Evolutionary conservation across 2,888 invertebrate species (phyloP).

Genomic region (Ethmia dodecea): DNA sequence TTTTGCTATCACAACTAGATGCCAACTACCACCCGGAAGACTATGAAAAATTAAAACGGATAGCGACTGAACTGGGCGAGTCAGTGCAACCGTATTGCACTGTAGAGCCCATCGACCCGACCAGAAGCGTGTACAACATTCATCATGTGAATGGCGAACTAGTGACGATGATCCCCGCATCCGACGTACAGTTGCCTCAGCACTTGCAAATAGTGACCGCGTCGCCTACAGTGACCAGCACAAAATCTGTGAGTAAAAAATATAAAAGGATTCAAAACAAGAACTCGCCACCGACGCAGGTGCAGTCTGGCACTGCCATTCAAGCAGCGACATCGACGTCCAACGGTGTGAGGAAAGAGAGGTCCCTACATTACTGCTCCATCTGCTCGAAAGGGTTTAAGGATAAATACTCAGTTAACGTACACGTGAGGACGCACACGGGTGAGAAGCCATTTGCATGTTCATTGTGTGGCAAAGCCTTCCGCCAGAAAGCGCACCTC

Average conservation of each 20-base stretch:
- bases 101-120: constrained; percentile 71
- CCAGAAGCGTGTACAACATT: constrained; percentile 74
- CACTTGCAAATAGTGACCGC: constrained; percentile 77
- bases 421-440: constrained; percentile 97
- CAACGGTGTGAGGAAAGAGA: constrained; percentile 88
- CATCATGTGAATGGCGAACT: constrained; percentile 69
- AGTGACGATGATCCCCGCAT: constrained; percentile 68
- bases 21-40: constrained; percentile 86
- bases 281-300: constrained; percentile 62
- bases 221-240: constrained; percentile 79
- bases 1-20: constrained; percentile 82
- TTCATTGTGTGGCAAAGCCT: constrained; percentile 94
- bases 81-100: constrained; percentile 85
- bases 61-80: constrained; percentile 89
- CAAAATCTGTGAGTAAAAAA: constrained; percentile 82
- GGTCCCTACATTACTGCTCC: constrained; percentile 93
- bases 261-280: constrained; percentile 81
- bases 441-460: constrained; percentile 99
- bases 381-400: constrained; percentile 96
- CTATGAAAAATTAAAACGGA: constrained; percentile 89
- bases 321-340: constrained; percentile 80
- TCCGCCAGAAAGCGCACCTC: constrained; percentile 93
- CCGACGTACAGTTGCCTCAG: constrained; percentile 63
- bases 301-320: constrained; percentile 53
- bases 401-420: constrained; percentile 98